Conservation (phyloP, 2,888 invertebrate species). For the Deilephila elpenor region DNA sequence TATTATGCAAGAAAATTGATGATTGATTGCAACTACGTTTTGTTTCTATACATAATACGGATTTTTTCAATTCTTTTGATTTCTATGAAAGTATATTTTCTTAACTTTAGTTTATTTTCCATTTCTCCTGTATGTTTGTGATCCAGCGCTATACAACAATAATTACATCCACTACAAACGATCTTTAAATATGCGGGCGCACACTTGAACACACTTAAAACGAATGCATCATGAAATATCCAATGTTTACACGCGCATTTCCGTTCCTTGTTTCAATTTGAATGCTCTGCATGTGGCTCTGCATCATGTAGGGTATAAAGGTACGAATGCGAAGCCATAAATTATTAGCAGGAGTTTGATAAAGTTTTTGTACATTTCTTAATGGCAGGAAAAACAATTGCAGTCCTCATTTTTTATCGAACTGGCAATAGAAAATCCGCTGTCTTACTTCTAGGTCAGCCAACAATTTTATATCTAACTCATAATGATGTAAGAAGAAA, state of each 20-base stretch:
- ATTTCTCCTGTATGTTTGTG: neutral
- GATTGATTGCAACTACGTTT: too few relatives aligned
- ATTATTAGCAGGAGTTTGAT: neutral
- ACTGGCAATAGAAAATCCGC: too few relatives aligned
- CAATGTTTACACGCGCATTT: slow-evolving; percentile 24
- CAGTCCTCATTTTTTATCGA: too few relatives aligned
- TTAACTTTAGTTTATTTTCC: neutral
- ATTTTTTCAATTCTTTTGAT: too few relatives aligned
- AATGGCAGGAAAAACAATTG: neutral
- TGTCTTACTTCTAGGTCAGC: too few relatives aligned
- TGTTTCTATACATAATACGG: too few relatives aligned
- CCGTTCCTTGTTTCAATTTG: slow-evolving; percentile 18
- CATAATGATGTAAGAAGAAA: too few relatives aligned
- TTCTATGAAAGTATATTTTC: neutral
- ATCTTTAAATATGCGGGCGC: slow-evolving; percentile 21
- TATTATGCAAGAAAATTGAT: too few relatives aligned
- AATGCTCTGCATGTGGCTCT: neutral
- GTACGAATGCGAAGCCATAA: neutral
- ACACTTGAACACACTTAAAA: slow-evolving; percentile 23
- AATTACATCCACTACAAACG: slow-evolving; percentile 25
- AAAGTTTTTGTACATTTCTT: too few relatives aligned
- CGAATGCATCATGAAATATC: slow-evolving; percentile 27
- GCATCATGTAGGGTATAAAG: neutral
- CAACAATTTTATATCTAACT: too few relatives aligned
- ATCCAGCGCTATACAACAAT: slow-evolving; percentile 11